Evolutionary conservation across 2,113 vertebrate species (phyloP), one percentile per base, ranked within the genome.

Genomic region (Gasterosteus aculeatus): DNA sequence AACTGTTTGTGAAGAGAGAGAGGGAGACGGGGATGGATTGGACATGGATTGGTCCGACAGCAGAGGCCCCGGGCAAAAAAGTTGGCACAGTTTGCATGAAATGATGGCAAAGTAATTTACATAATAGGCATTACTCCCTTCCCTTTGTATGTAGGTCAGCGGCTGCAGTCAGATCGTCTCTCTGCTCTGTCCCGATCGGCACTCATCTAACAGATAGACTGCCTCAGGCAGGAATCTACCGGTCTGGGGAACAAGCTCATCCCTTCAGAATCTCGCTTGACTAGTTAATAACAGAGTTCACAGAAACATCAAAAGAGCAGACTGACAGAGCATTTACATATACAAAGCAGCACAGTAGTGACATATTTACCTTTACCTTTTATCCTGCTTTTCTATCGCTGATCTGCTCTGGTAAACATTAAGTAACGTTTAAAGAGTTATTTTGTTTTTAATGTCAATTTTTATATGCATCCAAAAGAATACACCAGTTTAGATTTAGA

Each of bases 81-180:
- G 73, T 75, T 89, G 88, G 84, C 92, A 92, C 80, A 85, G 73
- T 84, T 92, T 90, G 69, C 58, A 75, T 84, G 82, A 86, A 89
- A 90, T 88, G 84, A 88, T 89, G 85, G 85, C 74, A 87, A 69
- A 84, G 85, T 85, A 91, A 91, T 92, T 93, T 89, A 90, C 88
- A 91, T 93, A 93, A 93, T 81, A 88, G 87, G 76, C 88, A 92
- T 90, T 85, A 82, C 75, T 83, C 86, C 77, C 75, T 64, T 79
- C 80, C 75, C 63, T 89, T 80, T 89, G 87, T 79, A 92, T 93
- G 84, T 93, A 92, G 91, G 92, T 92, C 92, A 93, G 86, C 81
- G 47, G 74, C 87, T 88, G 78, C 82, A 82, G 83, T 81, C 83
- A 90, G 75, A 68, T 71, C 67, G 71, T 19, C 84, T 78, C 83